phyloP scores from a whole-genome alignment of 2,888 invertebrate species.

The Idaea biselata region DNA sequence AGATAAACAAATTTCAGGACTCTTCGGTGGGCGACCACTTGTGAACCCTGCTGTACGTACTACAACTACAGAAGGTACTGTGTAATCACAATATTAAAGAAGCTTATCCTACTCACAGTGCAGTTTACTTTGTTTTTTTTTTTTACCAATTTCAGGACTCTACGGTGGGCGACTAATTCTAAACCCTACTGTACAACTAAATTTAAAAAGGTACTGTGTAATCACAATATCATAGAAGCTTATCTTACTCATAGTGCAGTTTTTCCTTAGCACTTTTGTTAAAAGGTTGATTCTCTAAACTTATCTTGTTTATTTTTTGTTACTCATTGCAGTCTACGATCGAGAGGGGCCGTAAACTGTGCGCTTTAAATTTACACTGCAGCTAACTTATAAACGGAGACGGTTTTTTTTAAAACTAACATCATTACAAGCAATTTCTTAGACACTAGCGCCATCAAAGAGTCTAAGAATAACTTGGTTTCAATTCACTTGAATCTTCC shows the following conservation, averaged over 20 bases:
- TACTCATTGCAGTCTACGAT: not conserved
- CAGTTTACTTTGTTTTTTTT: too few species aligned
- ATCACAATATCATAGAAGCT: not conserved
- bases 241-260: not conserved
- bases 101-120: too few species aligned
- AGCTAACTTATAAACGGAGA: not conserved
- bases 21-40: too few species aligned
- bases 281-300: not conserved
- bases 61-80: too few species aligned
- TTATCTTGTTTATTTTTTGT: not conserved
- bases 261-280: not conserved
- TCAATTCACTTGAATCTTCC: constrained; percentile 13
- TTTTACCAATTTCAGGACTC: too few species aligned
- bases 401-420: not conserved
- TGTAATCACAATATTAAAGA: too few species aligned
- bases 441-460: not conserved
- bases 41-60: too few species aligned
- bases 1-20: too few species aligned
- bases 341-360: constrained; percentile 1
- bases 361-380: not conserved
- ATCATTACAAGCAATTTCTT: not conserved
- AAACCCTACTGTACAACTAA: too few species aligned
- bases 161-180: too few species aligned
- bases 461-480: not conserved
- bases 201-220: too few species aligned